phyloP scores from a whole-genome alignment of 2,113 vertebrate species.

The Oxyruncus cristatus region DNA sequence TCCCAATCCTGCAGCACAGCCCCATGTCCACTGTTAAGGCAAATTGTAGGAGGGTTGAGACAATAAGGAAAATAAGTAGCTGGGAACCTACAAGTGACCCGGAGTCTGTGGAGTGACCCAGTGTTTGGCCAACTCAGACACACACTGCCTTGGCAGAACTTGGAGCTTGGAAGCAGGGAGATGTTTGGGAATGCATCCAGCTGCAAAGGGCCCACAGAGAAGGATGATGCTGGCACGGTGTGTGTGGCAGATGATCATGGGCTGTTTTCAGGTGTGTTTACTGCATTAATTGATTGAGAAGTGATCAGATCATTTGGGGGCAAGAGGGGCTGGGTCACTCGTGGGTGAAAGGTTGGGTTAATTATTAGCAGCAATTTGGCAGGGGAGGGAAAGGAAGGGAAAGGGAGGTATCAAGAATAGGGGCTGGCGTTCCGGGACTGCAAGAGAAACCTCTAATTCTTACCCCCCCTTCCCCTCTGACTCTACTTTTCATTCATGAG shows the following conservation, averaged over 20 bases:
- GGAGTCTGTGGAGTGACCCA: background rate
- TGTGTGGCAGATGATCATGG: background rate
- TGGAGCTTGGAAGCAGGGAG: background rate
- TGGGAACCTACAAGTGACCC: background rate
- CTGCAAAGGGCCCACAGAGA: background rate
- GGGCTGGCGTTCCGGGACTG: background rate
- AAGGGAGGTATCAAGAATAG: background rate
- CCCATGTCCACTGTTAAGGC: background rate
- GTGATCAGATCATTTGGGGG: background rate
- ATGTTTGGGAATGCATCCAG: background rate
- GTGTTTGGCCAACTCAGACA: background rate
- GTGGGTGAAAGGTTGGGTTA: background rate
- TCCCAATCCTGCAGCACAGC: background rate
- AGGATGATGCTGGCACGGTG: rapidly evolving
- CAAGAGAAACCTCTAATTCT: background rate
- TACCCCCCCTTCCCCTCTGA: background rate
- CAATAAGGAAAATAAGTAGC: background rate
- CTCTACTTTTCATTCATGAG: background rate
- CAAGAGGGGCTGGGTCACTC: background rate
- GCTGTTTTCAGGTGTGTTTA: background rate
- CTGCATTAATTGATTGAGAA: background rate
- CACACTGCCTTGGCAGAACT: background rate
- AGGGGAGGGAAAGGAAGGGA: background rate
- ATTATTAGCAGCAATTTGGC: background rate
- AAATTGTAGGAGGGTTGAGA: background rate